Base-by-base conservation (phyloP, 2,113 vertebrate genomes). In the Phylloscopus trochilus region DNA sequence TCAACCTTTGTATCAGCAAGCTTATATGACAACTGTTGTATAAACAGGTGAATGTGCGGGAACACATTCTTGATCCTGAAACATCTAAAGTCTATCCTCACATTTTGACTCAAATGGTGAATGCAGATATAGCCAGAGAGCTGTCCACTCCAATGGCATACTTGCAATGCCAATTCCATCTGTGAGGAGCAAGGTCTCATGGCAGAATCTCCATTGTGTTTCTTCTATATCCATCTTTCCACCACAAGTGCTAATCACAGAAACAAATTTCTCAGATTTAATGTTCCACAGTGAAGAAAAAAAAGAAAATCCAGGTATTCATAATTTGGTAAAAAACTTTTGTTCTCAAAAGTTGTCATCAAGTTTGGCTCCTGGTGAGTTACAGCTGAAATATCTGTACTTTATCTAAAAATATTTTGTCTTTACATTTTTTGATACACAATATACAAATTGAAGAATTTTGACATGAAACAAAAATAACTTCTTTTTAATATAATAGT, bases 401-500 rank as follows among this genome's bases (percentile, higher is more conserved):
- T 56, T 53, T 24, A 21, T 83, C 53, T 46, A 6, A 92, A 90
- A 75, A 26, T 31, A 15, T 43, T 84, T 78, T 90, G 11, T 33
- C 31, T 18, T 79, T 16, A 27, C 46, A 28, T 11, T 66, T 69
- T n/a, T 78, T 85, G 15, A 64, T 60, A 26, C 7, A 62, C 1
- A 0, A 49, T 33, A 53, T 10, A 59, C 3, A 52, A 75, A 59
- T 18, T 59, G 21, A 79, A 88, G 3, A 17, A 30, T 73, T 80
- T 22, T 72, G 15, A 33, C 11, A 43, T 47, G 10, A 69, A 15
- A 58, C 6, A 52, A 33, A 23, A 58, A 39, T 11, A 80, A 7
- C 1, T 59, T 9, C 0, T 35, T 76, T 68, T 64, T 46, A 55
- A n/a, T 62, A 51, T 26, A 6, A 15, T 2, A 1, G 35, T 33